Evolutionary conservation across 1,140 invertebrate species (phyloP).

Genomic region (Camponotus floridanus): DNA sequence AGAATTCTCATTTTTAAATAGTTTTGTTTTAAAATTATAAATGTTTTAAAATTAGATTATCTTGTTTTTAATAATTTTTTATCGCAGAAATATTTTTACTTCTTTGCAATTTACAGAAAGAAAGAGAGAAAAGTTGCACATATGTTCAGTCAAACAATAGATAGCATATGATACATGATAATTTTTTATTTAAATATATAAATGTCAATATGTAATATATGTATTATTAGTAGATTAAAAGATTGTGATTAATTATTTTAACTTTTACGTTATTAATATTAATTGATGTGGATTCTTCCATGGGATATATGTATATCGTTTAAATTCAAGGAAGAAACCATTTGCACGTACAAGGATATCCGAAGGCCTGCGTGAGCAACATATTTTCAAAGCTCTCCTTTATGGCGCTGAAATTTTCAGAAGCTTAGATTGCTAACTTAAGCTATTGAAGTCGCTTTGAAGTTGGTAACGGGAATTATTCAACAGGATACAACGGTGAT

Average conservation of each 20-base stretch:
- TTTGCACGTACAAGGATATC: not conserved
- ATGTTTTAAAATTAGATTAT: not conserved
- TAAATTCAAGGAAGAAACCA: constrained; percentile 14
- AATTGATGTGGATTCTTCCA: not conserved
- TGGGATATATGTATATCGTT: not conserved
- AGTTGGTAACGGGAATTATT: constrained; percentile 54
- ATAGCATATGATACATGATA: not conserved
- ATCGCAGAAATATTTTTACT: constrained; percentile 13
- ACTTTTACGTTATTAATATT: not conserved
- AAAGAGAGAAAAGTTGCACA: constrained; percentile 4
- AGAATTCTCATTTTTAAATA: not conserved
- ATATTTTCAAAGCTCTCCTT: constrained; percentile 42
- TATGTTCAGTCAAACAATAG: not conserved
- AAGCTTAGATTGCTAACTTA: constrained; percentile 55
- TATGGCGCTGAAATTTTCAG: constrained; percentile 42
- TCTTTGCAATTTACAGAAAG: constrained; percentile 14
- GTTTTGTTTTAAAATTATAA: not conserved
- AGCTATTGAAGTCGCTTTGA: constrained; percentile 49
- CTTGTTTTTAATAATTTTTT: constrained; percentile 2
- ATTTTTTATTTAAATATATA: not conserved
- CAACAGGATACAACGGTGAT: constrained; percentile 51
- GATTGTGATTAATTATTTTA: too few relatives aligned
- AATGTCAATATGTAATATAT: not conserved
- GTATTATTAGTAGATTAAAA: too few relatives aligned
- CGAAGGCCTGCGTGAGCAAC: not conserved